Evolutionary conservation across 2,113 vertebrate species (phyloP).

Genomic region (Dipodomys spectabilis): DNA sequence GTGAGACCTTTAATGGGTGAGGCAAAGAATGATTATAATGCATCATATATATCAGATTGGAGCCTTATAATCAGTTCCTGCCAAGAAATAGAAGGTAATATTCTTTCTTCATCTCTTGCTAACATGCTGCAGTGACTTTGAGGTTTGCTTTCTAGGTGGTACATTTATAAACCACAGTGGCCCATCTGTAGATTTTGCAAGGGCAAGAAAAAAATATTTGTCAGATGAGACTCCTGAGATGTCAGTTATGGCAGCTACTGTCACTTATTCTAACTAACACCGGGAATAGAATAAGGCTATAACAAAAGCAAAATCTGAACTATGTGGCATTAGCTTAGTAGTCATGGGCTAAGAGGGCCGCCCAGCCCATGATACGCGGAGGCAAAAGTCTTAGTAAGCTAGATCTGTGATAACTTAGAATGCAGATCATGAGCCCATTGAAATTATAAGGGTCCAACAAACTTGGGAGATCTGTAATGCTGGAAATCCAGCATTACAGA

Average conservation of each 20-base stretch:
- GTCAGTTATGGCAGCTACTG: too few species aligned
- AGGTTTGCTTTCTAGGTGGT: background rate
- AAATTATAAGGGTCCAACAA: background rate
- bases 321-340: background rate
- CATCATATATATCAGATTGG: background rate
- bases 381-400: background rate
- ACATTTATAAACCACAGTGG: background rate
- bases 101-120: background rate
- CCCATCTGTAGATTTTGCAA: background rate
- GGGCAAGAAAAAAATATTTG: background rate
- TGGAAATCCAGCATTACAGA: too few species aligned
- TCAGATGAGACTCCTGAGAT: background rate
- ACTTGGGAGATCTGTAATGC: background rate
- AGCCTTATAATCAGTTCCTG: background rate
- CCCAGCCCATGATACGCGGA: background rate
- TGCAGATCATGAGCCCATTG: background rate
- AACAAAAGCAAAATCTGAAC: background rate
- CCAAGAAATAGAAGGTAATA: background rate
- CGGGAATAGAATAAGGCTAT: background rate
- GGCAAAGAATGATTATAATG: too few species aligned
- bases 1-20: too few species aligned
- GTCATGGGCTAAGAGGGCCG: background rate
- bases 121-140: background rate
- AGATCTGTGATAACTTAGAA: background rate
- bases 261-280: background rate